phyloP scores from a whole-genome alignment of 2,113 vertebrate genomes.

The Microcebus griseorufus region DNA sequence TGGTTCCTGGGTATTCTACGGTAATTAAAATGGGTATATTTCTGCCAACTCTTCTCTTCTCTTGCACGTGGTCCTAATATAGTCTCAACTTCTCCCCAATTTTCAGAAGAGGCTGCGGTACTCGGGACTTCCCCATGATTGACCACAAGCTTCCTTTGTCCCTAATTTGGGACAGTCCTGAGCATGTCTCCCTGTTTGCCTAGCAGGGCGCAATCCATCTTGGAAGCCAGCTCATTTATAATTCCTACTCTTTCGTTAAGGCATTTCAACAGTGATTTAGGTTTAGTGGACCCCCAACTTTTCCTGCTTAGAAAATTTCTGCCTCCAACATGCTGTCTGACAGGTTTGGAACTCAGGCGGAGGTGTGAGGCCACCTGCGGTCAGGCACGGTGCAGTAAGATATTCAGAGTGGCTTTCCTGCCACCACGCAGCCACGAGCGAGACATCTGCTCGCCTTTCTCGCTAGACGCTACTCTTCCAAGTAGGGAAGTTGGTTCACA shows the following conservation, averaged over 20 bases:
- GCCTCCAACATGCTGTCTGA: background rate
- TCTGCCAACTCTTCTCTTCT: conserved; percentile 37
- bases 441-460: conserved; percentile 27
- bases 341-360: conserved; percentile 9
- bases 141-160: background rate
- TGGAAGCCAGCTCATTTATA: background rate
- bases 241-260: background rate
- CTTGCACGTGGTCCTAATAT: background rate
- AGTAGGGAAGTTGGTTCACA: background rate
- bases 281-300: background rate
- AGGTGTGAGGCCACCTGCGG: background rate
- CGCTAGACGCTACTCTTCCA: background rate
- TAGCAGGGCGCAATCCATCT: background rate
- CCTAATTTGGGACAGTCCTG: background rate
- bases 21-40: background rate
- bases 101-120: background rate
- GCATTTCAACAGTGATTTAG: conserved; percentile 14
- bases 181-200: background rate
- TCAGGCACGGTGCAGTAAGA: background rate
- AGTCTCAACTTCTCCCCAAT: background rate
- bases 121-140: background rate
- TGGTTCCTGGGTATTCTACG: background rate
- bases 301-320: background rate
- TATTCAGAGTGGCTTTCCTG: background rate
- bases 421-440: background rate